Evolutionary conservation across 37 sponge, comb jelly and placozoan species (phyloP).

Genomic region (Theonella swinhoei): DNA sequence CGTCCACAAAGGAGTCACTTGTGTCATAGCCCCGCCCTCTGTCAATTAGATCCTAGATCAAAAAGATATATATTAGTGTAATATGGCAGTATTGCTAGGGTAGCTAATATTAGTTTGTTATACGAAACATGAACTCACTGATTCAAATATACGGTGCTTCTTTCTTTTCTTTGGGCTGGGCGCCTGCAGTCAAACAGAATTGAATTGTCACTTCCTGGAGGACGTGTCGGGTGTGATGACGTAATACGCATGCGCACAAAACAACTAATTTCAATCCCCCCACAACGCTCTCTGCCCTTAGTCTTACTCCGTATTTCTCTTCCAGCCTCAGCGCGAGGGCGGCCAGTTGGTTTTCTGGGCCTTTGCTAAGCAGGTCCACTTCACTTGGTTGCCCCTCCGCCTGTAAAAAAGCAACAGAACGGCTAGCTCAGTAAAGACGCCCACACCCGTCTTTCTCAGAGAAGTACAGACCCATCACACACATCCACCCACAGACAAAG

Average conservation of each 20-base stretch:
- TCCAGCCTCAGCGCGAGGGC: conserved; percentile 76
- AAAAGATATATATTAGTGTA: background rate
- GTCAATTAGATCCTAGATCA: conserved; percentile 56
- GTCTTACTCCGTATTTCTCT: conserved; percentile 78
- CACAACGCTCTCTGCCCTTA: no score
- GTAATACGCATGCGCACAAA: conserved; percentile 18
- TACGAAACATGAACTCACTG: conserved; percentile 44
- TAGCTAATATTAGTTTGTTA: background rate
- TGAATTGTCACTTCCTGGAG: background rate
- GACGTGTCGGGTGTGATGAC: background rate
- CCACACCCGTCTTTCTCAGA: background rate
- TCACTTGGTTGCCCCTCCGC: background rate
- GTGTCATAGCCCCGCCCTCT: conserved; percentile 83
- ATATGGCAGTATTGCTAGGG: background rate
- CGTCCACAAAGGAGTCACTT: conserved; percentile 86
- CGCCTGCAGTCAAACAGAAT: conserved; percentile 24
- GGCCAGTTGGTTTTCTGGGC: conserved; percentile 43
- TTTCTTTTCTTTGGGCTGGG: conserved; percentile 54
- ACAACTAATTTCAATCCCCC: background rate
- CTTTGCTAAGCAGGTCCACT: conserved; percentile 6
- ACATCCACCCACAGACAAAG: background rate
- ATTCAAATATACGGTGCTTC: background rate
- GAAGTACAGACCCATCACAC: background rate
- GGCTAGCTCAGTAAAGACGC: background rate
- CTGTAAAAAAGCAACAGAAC: background rate